Evolutionary conservation across 2,888 invertebrate species (phyloP).

Genomic region (Caenorhabditis sp.): DNA sequence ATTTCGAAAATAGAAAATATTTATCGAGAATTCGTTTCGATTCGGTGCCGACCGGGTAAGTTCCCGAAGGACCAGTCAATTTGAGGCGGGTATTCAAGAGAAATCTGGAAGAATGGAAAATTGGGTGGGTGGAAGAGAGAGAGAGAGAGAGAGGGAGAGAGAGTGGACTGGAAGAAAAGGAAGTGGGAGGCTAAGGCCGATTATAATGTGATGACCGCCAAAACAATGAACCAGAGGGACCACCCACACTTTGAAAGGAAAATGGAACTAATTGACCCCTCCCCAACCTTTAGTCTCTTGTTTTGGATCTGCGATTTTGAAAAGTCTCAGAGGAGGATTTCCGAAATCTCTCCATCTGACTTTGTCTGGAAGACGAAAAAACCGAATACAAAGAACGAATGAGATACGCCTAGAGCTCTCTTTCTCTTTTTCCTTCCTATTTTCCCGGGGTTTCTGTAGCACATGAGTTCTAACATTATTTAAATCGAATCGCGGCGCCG

Average conservation of each 20-base stretch:
- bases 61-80: conserved; percentile 11
- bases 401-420: too few relatives aligned
- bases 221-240: too few relatives aligned
- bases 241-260: too few relatives aligned
- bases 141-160: neutral
- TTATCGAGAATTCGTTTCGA: neutral
- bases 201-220: too few relatives aligned
- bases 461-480: conserved; percentile 9
- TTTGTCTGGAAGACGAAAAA: neutral
- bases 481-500: conserved; percentile 4
- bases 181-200: too few relatives aligned
- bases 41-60: too few relatives aligned
- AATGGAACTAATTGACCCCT: too few relatives aligned
- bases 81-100: neutral
- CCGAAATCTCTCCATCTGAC: too few relatives aligned
- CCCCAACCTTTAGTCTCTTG: too few relatives aligned
- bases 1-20: conserved; percentile 16
- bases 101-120: conserved; percentile 3
- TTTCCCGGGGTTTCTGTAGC: neutral
- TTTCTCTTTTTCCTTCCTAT: neutral
- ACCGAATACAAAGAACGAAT: neutral
- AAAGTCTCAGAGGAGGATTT: too few relatives aligned
- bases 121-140: neutral
- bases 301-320: too few relatives aligned
- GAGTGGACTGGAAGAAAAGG: too few relatives aligned